phyloP scores from a whole-genome alignment of 2,888 invertebrate genomes.

The Cryptus viduatorius region DNA sequence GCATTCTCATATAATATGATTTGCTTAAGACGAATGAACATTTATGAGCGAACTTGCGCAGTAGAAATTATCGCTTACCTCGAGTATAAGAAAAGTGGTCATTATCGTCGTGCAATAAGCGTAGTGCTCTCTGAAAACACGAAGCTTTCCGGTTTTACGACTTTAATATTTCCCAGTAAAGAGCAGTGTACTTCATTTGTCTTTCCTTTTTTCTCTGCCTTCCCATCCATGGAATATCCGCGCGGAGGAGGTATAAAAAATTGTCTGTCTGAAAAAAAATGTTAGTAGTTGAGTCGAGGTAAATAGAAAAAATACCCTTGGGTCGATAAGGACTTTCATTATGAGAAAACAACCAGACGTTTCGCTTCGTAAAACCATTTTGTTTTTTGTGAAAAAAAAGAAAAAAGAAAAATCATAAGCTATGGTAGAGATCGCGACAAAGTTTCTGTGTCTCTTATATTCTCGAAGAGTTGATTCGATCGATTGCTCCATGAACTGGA shows the following conservation, averaged over 20 bases:
- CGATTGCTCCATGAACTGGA: slow-evolving; percentile 17
- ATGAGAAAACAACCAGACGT: background rate
- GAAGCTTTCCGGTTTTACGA: slow-evolving; percentile 20
- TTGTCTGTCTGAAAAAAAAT: slow-evolving; percentile 6
- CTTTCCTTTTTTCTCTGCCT: slow-evolving; percentile 21
- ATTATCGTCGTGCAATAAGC: slow-evolving; percentile 18
- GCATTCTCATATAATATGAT: no score
- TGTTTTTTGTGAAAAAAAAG: background rate
- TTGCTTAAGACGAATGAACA: no score
- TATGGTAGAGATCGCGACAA: background rate
- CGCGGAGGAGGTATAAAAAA: background rate
- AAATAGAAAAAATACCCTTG: slow-evolving; percentile 10
- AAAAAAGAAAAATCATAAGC: background rate
- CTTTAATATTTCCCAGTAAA: slow-evolving; percentile 14
- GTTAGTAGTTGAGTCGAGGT: slow-evolving; percentile 1
- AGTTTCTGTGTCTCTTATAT: background rate
- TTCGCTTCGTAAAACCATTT: slow-evolving; percentile 4
- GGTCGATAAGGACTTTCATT: slow-evolving; percentile 25
- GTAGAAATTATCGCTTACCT: slow-evolving; percentile 19
- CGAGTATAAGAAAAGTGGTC: slow-evolving; percentile 11
- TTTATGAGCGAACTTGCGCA: background rate
- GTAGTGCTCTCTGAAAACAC: slow-evolving; percentile 27
- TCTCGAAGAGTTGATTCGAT: background rate
- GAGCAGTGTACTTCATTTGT: slow-evolving; percentile 32
- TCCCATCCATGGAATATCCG: slow-evolving; percentile 7